Evolutionary conservation across 1,140 invertebrate species (phyloP), one percentile per base, ranked within the genome.

Genomic region (Mylabris phalerata): DNA sequence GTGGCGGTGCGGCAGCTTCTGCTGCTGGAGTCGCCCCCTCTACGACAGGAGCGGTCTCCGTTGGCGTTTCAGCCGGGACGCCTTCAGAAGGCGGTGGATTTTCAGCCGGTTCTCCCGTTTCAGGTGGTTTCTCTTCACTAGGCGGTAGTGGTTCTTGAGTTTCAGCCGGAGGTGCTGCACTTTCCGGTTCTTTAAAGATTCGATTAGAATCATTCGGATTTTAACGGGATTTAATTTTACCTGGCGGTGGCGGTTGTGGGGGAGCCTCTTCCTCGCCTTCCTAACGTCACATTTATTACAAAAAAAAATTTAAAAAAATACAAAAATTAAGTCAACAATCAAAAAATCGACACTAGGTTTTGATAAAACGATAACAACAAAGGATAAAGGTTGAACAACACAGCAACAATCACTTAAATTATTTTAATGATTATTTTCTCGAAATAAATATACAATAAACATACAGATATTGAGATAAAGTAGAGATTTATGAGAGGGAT

Each of bases 1-100:
- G 68, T 25, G 72, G 75, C 7, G 26, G 27, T 43, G 27, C 59
- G 32, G 55, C 4, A 10, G 62, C 38, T 25, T 51, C 32, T 13
- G 13, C 13, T 0, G 13, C 13, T 13, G 13, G 13, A 13, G 13
- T 13, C 13, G 13, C 13, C 25, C 45, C 44, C 55, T 59, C 56
- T 19, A 44, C 49, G 2, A 24, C 45, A 2, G 52, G 26, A 43
- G 10, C 39, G 45, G 55, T 39, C 48, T 19, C 19, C 19, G 19
- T 1, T 2, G 40, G 62, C 40, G 46, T 64, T 54, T 69, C 13
- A 13, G 13, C 13, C 13, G 13, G 13, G 13, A 13, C 13, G 13
- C 13, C 13, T 13, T 13, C 67, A 24, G 63, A 65, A 19, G 19
- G 19, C 19, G 19, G 19, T 19, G 19, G 19, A 19, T 19, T 19